Conservation (phyloP, 2,113 vertebrate species). For the Clarias macrocephalus region DNA sequence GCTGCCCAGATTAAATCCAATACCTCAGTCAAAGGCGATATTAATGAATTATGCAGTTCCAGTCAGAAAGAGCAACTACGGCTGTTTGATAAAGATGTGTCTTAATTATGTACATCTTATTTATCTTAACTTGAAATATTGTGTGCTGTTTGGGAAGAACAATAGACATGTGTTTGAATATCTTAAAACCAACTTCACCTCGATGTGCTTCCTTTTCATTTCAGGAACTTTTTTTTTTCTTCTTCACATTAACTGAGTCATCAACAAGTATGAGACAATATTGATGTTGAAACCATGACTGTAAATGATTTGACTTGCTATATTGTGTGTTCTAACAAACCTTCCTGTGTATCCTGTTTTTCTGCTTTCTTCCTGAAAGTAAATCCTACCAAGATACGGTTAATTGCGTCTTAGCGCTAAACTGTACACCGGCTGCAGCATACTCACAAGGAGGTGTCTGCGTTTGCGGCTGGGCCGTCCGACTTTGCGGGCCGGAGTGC, state of each 20-base stretch:
- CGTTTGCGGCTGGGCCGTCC: constrained; percentile 86
- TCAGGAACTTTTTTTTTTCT: not conserved
- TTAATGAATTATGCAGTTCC: constrained; percentile 6
- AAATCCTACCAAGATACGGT: not conserved
- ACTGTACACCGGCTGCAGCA: not conserved
- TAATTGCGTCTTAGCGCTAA: not conserved
- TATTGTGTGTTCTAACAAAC: not conserved
- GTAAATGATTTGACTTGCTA: not conserved
- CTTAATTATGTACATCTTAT: not conserved
- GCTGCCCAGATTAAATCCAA: not conserved
- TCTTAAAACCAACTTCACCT: not conserved
- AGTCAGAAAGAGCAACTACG: not conserved
- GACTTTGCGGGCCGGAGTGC: constrained; percentile 76
- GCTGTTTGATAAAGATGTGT: not conserved
- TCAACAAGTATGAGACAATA: not conserved
- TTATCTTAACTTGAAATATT: not conserved
- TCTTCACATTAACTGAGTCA: not conserved
- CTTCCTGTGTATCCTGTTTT: constrained; percentile 1
- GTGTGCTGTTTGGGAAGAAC: no score
- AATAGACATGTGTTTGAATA: not conserved
- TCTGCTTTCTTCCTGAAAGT: not conserved
- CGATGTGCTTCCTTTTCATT: not conserved
- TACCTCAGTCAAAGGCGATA: not conserved
- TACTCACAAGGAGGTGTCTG: constrained; percentile 86
- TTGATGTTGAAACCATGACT: not conserved